Percentiles rank a stretch among this genome's conserved stretches.
Conservation (phyloP, 2,113 vertebrate genomes). For the Varanus komodoensis region DNA sequence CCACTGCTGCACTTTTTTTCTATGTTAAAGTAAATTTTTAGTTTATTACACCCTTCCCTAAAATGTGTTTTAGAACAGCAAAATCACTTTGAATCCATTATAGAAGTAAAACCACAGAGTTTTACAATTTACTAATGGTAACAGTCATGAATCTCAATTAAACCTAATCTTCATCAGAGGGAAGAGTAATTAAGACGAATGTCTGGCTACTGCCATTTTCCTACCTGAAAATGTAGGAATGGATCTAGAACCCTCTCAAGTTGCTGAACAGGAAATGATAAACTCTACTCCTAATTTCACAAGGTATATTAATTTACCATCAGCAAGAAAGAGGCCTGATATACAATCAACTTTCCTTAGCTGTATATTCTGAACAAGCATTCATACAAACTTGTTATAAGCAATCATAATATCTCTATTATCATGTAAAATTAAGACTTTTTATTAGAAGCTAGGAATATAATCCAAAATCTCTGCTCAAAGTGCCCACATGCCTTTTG, state of each 20-base stretch:
- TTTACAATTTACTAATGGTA: neutral
- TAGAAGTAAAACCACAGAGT: neutral
- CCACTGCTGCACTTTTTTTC: neutral
- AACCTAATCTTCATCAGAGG: neutral
- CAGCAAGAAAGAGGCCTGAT: neutral
- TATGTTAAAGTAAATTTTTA: neutral
- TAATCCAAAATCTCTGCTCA: neutral
- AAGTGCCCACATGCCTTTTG: neutral
- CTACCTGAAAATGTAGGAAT: neutral
- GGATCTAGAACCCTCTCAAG: neutral
- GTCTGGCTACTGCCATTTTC: neutral
- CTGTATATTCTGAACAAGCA: neutral
- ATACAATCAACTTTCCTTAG: neutral
- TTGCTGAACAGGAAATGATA: neutral
- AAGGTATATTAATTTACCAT: neutral
- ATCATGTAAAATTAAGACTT: neutral
- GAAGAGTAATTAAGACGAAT: neutral
- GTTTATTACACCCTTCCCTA: neutral
- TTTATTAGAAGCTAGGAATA: neutral
- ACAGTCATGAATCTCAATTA: neutral
- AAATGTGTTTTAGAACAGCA: neutral
- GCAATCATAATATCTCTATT: neutral
- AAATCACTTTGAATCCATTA: neutral
- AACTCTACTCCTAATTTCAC: neutral
- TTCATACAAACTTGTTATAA: neutral